phyloP scores from a whole-genome alignment of 2,113 vertebrate genomes.

The Oryzias curvinotus region DNA sequence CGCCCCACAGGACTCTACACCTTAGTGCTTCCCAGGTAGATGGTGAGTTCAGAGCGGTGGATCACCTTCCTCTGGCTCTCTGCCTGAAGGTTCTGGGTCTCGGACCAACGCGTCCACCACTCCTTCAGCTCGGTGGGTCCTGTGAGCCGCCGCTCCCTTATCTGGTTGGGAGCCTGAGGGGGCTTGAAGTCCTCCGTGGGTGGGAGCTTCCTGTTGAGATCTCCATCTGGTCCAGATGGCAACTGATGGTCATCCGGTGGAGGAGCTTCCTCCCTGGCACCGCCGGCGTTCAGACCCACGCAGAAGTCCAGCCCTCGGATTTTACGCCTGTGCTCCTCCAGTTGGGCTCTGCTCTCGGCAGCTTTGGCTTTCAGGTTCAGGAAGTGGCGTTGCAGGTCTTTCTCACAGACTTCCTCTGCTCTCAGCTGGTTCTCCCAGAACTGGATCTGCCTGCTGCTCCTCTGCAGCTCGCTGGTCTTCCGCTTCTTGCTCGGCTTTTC shows the following conservation, averaged over 20 bases:
- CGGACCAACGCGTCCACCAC: constrained; percentile 73
- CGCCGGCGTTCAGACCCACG: not conserved
- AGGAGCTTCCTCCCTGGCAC: not conserved
- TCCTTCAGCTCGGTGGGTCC: constrained; percentile 71
- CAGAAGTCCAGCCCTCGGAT: constrained; percentile 47
- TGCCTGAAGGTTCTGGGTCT: constrained; percentile 43
- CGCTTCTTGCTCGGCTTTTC: constrained; percentile 21
- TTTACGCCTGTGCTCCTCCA: constrained; percentile 69
- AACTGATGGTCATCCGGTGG: not conserved
- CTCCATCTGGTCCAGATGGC: constrained; percentile 12
- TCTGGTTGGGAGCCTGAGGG: constrained; percentile 54
- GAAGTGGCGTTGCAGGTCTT: constrained; percentile 73
- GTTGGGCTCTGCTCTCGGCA: constrained; percentile 64
- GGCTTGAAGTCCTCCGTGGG: constrained; percentile 41
- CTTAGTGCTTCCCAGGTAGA: constrained; percentile 69
- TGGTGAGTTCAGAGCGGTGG: constrained; percentile 74
- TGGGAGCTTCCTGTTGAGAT: constrained; percentile 50
- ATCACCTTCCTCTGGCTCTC: constrained; percentile 41
- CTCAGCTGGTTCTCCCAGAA: constrained; percentile 80
- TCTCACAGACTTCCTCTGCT: constrained; percentile 70
- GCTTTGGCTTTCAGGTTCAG: constrained; percentile 68
- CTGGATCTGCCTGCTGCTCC: constrained; percentile 69
- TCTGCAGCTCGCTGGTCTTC: constrained; percentile 28
- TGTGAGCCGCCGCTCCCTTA: constrained; percentile 53
- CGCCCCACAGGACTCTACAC: constrained; percentile 23